Percentiles rank a stretch among this genome's conserved stretches.
Conservation (phyloP, 2,797 vertebrate genomes). For the Oryzias sinensis region DNA sequence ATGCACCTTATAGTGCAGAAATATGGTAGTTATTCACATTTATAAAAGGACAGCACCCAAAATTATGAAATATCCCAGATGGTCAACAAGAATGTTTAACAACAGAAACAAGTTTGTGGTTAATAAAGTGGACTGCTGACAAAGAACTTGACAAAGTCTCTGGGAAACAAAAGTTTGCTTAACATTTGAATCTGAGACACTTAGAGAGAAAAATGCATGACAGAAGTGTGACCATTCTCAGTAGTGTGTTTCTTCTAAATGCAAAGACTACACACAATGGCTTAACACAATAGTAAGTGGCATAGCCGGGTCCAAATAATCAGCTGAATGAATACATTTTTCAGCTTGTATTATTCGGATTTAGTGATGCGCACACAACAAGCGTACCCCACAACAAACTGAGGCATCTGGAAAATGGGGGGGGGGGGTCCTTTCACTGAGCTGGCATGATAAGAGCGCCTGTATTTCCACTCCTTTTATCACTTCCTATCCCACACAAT, state of each 20-base stretch:
- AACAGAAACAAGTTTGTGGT: constrained; percentile 19
- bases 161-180: constrained; percentile 42
- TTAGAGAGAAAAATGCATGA: constrained; percentile 57
- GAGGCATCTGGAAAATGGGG: constrained; percentile 61
- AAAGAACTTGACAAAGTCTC: constrained; percentile 29
- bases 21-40: no score
- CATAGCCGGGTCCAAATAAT: constrained; percentile 71
- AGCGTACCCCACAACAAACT: constrained; percentile 75
- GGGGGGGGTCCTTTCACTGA: constrained; percentile 78
- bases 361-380: constrained; percentile 70
- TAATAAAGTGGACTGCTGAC: constrained; percentile 27
- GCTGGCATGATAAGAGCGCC: constrained; percentile 79
- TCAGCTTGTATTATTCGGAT: constrained; percentile 79
- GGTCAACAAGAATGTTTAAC: no score
- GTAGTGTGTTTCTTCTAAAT: constrained; percentile 65
- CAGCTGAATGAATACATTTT: constrained; percentile 79
- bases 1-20: no score
- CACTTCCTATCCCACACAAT: constrained; percentile 80
- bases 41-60: no score
- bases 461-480: constrained; percentile 81
- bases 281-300: constrained; percentile 65
- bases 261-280: constrained; percentile 71
- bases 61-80: no score
- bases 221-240: constrained; percentile 68
- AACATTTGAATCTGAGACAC: constrained; percentile 62